Base-by-base conservation (phyloP, 2,888 invertebrate genomes). In the Xestia ashworthii region DNA sequence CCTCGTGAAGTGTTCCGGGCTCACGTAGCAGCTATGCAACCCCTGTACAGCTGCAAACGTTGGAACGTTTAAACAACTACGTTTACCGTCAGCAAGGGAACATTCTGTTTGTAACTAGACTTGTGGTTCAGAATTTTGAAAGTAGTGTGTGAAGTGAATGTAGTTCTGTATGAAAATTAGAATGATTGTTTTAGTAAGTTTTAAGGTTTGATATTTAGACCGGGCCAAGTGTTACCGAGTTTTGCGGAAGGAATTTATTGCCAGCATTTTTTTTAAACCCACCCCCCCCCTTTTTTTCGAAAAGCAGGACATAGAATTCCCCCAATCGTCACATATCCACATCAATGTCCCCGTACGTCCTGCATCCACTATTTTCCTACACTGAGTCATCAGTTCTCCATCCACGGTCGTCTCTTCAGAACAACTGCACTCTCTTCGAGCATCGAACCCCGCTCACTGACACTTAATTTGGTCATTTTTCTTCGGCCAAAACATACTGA, bases 31-130 rank as follows among this genome's bases (percentile, higher is more conserved):
- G 50, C 77, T 67, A 74, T 78, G 66, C 74, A 83, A 66, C 69
- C 44, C 64, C 71, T 77, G 65, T 25, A 71, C 55, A 71, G 46
- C 55, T 77, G 41, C 32, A 68, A 78, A 48, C 62, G 55, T 46
- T 67, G 32, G 58, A 71, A 76, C 81, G 81, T 74, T 82, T 80
- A 82, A 84, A 75, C 78, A 79, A 76, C 72, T 76, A 78, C 72
- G 72, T 62, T 77, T 74, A 80, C 70, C 55, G 62, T 38, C 65
- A 55, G 53, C 72, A 19, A 22, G 84, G 76, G 82, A 82, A 55
- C 80, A 65, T 71, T 83, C 53, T 76, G 75, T 79, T 80, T 77
- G 71, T 80, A 65, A 64, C 80, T 73, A 67, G 50, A 60, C 38
- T 46, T 71, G 73, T 60, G 65, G 60, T 71, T 65, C 25, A 53